Base-by-base conservation (phyloP, 2,797 vertebrate genomes). In the Lepilemur ruficaudatus region DNA sequence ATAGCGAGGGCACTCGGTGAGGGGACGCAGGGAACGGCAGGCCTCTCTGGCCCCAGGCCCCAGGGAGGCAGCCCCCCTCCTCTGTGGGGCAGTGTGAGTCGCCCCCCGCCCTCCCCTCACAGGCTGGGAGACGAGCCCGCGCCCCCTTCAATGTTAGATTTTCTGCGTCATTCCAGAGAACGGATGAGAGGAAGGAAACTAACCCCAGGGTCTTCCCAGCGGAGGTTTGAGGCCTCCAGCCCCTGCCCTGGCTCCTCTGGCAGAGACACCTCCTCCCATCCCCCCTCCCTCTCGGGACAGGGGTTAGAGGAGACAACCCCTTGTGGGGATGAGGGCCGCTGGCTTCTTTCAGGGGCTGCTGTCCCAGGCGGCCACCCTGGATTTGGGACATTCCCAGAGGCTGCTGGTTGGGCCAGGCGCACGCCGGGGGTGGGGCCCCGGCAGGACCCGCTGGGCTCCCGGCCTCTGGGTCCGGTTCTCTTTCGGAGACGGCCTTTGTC, bases 131-230 rank as follows among this genome's bases (percentile, higher is more conserved):
- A 18, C 8, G 1, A 28, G 22, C 61, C 0, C 8, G 2, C 9
- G 22, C 41, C 0, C 9, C 8, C 41, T 30, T n/a, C 38, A 12
- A 4, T 2, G 1, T 20, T 1, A 0, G 9, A 14, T 12, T 46
- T 57, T 43, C 55, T 63, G 1, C 7, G 0, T 46, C 0, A 0
- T 30, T 48, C 52, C 20, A n/a, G 50, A 63, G 46, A 10, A 28
- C 3, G 7, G 43, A n/a, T 4, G 30, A 30, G 65, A 32, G 50
- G 50, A 38, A 15, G 59, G 43, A 6, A 22, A 8, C 23, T 0
- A 32, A 0, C 7, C 35, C 32, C 11, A n/a, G 20, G 9, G 20
- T 30, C 48, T 72, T 43, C 59, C 48, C 22, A 32, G 61, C 0
- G 41, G 89, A 20, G 83, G 83, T 65, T 11, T 0, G 2, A 41